Conservation (phyloP, 2,113 vertebrate species). For the Eira barbara region DNA sequence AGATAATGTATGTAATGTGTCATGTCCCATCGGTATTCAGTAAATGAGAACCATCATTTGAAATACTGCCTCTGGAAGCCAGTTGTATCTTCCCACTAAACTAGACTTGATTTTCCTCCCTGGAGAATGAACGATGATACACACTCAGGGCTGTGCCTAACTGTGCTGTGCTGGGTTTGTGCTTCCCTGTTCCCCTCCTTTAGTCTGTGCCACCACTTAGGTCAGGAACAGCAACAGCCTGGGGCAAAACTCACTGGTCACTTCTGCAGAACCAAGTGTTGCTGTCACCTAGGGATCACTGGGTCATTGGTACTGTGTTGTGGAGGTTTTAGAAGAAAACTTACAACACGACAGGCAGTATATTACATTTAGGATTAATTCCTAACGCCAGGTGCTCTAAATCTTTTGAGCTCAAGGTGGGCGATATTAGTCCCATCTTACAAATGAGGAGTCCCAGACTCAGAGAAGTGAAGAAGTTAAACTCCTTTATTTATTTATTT, state of each 20-base stretch:
- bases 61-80: background rate
- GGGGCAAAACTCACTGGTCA: background rate
- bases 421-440: background rate
- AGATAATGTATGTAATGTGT: background rate
- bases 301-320: background rate
- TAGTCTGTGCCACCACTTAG: background rate
- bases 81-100: background rate
- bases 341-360: background rate
- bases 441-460: background rate
- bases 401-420: background rate
- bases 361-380: background rate
- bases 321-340: background rate
- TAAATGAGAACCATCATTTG: background rate
- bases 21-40: background rate
- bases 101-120: background rate
- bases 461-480: background rate
- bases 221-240: background rate
- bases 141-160: background rate
- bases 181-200: background rate
- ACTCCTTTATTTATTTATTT: background rate
- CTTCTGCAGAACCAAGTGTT: background rate
- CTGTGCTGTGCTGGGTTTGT: background rate
- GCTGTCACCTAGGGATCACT: background rate
- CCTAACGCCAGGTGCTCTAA: background rate
- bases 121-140: background rate